Evolutionary conservation across 2,113 vertebrate genomes (phyloP).

Genomic region (Phalacrocorax brasilianus): DNA sequence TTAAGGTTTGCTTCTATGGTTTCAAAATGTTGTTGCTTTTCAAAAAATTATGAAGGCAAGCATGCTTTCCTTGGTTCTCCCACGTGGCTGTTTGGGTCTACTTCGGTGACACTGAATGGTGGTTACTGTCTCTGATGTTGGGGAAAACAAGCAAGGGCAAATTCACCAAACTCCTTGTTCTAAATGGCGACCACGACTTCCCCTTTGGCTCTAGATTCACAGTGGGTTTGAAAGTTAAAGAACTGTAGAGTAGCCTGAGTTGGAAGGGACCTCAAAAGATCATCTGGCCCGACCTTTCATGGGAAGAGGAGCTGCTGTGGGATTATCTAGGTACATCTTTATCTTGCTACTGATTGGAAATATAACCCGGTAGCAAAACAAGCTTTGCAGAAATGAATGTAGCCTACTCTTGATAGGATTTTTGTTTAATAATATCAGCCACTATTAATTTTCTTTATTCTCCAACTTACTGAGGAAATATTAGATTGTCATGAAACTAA

Average conservation of each 20-base stretch:
- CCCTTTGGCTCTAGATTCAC: not conserved
- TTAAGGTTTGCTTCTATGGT: not conserved
- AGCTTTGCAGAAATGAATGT: not conserved
- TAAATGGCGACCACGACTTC: rapidly evolving
- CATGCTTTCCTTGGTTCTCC: not conserved
- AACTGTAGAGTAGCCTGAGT: not conserved
- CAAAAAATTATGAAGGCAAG: no score
- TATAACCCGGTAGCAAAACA: not conserved
- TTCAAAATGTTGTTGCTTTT: not conserved
- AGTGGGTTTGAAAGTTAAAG: not conserved
- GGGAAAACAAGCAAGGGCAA: not conserved
- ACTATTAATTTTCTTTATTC: not conserved
- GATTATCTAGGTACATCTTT: no score
- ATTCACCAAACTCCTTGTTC: not conserved
- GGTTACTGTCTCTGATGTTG: no score
- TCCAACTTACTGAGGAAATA: not conserved
- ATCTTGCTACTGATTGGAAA: no score
- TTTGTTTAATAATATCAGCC: not conserved
- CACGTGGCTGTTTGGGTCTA: no score
- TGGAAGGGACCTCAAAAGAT: not conserved
- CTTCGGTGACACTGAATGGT: not conserved
- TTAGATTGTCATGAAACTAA: not conserved
- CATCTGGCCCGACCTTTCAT: not conserved
- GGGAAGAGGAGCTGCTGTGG: not conserved
- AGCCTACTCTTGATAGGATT: not conserved